Base-by-base conservation (phyloP, 2,888 invertebrate species). In the Laothoe populi region DNA sequence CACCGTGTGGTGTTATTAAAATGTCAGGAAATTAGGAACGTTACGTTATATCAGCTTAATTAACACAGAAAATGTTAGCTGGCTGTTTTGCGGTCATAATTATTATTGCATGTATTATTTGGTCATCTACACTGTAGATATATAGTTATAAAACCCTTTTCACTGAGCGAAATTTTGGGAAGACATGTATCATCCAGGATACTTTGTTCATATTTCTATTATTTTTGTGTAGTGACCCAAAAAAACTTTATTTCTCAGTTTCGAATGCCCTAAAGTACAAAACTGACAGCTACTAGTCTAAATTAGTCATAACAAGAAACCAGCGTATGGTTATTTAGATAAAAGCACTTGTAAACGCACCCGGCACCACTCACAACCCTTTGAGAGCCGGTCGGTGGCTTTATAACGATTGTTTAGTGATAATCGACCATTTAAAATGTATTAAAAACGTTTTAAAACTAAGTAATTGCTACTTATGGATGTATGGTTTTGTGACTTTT, bases 351-450 rank as follows among this genome's bases (percentile, higher is more conserved):
- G 62, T 72, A 77, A 78, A 75, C 62, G 70, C 66, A 57, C 69
- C 77, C 72, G 86, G 85, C 80, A 81, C 73, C 84, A 82, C 86
- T 85, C 71, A 40, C 78, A 90, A 89, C 88, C 88, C 90, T 90
- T 90, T 88, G 72, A 80, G 66, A 66, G 53, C 63, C 59, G 61
- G 76, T 68, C 57, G 57, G 42, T 23, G 40, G 69, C 73, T 72
- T 73, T 72, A 67, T 72, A 69, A 72, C 73, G 78, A 75, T 78
- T 73, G 74, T 68, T 44, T 58, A 81, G 83, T 87, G 87, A 78
- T 88, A 79, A 87, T 88, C 82, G 78, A 71, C 79, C 73, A 81
- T 58, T 81, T 71, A 68, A 66, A 69, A 70, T 65, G 64, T 66
- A 74, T 70, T 70, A 68, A 60, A 68, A 66, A 66, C 59, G 66